phyloP scores from a whole-genome alignment of 2,888 invertebrate genomes.

The Chrysolina haemoptera region DNA sequence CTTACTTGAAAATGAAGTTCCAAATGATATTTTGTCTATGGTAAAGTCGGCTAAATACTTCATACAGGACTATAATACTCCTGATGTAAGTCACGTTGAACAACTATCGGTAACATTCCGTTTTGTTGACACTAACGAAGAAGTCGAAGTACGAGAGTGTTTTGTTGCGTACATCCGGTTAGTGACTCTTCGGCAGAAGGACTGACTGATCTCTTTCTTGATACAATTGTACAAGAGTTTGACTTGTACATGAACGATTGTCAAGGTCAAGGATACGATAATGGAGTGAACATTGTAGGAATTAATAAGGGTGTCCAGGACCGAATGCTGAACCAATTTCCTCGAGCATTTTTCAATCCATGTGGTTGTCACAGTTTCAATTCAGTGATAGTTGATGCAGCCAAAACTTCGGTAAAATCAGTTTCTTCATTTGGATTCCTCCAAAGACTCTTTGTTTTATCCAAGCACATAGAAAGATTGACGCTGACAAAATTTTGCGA shows the following conservation, averaged over 20 bases:
- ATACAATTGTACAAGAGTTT: constrained; percentile 5
- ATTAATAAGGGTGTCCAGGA: constrained; percentile 6
- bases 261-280: constrained; percentile 8
- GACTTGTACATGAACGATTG: background rate
- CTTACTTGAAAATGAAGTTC: constrained; percentile 6
- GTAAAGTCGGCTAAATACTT: constrained; percentile 5
- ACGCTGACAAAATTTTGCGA: too few species aligned
- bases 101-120: constrained; percentile 1
- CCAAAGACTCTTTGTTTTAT: too few species aligned
- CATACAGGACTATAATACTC: constrained; percentile 16
- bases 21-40: background rate
- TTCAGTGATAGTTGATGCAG: too few species aligned
- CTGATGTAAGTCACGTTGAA: constrained; percentile 15
- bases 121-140: too few species aligned
- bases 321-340: constrained; percentile 3
- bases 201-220: constrained; percentile 3
- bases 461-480: too few species aligned
- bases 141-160: constrained; percentile 10
- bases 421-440: too few species aligned
- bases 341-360: constrained; percentile 1
- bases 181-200: constrained; percentile 9
- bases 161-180: constrained; percentile 11
- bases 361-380: too few species aligned
- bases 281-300: constrained; percentile 18
- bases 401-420: too few species aligned